A percentile compares a stretch with the other conserved stretches of the same genome.
These are phyloP conservation scores for Ecliptopera silaceata DNA, from an alignment of 2,888 invertebrate species.

Conservation along the genomic window DNA sequence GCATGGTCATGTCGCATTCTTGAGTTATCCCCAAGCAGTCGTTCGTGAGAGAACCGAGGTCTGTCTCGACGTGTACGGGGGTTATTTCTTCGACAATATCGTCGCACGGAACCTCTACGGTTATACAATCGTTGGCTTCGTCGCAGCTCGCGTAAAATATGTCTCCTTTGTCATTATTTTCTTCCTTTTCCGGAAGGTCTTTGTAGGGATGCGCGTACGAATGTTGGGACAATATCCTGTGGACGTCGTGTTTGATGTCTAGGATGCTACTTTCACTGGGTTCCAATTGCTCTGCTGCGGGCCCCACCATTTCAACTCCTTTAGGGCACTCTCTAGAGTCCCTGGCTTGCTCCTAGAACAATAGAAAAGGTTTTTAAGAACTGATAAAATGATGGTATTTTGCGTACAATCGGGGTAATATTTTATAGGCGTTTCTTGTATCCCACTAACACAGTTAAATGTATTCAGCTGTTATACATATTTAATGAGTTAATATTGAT, in stretches of 20 bases:
- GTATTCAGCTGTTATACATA: neutral
- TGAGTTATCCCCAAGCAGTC: slow-evolving; percentile 55
- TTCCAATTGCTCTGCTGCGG: slow-evolving; percentile 93
- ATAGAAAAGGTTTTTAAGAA: slow-evolving; percentile 25
- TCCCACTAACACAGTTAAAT: neutral
- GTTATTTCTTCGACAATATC: slow-evolving; percentile 70
- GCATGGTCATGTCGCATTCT: slow-evolving; percentile 71
- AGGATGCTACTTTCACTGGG: slow-evolving; percentile 85
- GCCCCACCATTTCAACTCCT: slow-evolving; percentile 92
- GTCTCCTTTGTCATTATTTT: slow-evolving; percentile 80
- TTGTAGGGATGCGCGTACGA: slow-evolving; percentile 79
- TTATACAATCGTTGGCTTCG: slow-evolving; percentile 88
- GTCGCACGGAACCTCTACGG: slow-evolving; percentile 86
- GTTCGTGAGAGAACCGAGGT: slow-evolving; percentile 55
- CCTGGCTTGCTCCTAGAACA: slow-evolving; percentile 65
- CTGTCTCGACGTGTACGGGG: slow-evolving; percentile 57
- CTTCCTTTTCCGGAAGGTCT: slow-evolving; percentile 53
- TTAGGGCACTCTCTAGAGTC: slow-evolving; percentile 66
- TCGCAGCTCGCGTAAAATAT: slow-evolving; percentile 88
- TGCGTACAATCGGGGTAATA: too few species aligned
- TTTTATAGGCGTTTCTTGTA: neutral
- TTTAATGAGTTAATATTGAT: neutral
- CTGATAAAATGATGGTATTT: too few species aligned
- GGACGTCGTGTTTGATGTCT: slow-evolving; percentile 71
- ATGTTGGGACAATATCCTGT: slow-evolving; percentile 78